phyloP scores from a whole-genome alignment of 1,140 invertebrate species.

The Ylistrum balloti region DNA sequence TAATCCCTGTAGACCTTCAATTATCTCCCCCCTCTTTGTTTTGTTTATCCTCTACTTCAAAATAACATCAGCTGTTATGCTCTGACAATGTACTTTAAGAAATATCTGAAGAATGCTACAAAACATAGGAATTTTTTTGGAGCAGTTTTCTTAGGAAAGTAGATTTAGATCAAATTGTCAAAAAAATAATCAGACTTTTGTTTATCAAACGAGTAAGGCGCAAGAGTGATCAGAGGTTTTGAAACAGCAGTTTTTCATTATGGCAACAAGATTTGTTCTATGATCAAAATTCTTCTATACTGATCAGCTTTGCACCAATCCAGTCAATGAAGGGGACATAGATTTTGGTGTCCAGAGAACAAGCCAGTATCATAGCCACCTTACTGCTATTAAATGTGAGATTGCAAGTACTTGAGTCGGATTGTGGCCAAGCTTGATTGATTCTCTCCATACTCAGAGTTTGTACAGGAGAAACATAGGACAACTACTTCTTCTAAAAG shows the following conservation, averaged over 20 bases:
- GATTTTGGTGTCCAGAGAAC: neutral
- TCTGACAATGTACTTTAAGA: too few relatives aligned
- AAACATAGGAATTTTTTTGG: too few relatives aligned
- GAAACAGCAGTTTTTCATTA: neutral
- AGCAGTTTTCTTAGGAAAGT: too few relatives aligned
- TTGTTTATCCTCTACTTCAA: too few relatives aligned
- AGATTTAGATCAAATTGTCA: neutral
- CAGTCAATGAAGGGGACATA: conserved; percentile 27
- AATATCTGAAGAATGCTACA: too few relatives aligned
- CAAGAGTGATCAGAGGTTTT: neutral
- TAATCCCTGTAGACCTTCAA: too few relatives aligned
- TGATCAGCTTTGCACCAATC: neutral
- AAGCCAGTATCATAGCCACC: neutral
- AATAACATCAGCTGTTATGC: too few relatives aligned
- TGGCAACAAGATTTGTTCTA: neutral
- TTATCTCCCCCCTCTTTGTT: too few relatives aligned
- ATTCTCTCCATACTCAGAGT: neutral
- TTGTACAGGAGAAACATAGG: neutral
- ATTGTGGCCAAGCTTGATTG: conserved; percentile 25
- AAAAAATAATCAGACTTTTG: neutral
- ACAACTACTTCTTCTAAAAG: neutral
- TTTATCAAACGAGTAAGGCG: neutral
- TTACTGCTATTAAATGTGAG: neutral
- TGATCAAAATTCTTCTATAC: neutral
- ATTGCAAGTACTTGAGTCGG: neutral